Conservation (phyloP, 2,888 invertebrate species). For the Podabrus alpinus region DNA sequence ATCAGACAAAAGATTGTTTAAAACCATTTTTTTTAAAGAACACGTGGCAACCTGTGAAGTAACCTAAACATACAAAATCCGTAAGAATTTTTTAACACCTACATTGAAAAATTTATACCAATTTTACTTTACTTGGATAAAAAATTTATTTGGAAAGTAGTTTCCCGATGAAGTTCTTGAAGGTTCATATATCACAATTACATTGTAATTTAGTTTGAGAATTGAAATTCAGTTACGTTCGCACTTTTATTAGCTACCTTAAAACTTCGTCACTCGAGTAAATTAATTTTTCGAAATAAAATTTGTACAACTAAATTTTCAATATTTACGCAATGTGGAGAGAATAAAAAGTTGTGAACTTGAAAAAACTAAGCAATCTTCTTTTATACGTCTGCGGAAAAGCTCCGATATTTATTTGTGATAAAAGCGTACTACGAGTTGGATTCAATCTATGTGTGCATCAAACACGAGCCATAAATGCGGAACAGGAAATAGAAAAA, state of each 20-base stretch:
- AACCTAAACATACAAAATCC: too few relatives aligned
- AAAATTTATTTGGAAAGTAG: background rate
- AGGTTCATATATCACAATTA: background rate
- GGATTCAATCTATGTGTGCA: conserved; percentile 42
- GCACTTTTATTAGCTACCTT: background rate
- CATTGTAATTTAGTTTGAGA: background rate
- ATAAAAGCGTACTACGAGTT: conserved; percentile 38
- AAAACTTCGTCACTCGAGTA: background rate
- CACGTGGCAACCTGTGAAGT: too few relatives aligned
- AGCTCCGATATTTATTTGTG: conserved; percentile 38
- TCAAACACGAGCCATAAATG: conserved; percentile 42
- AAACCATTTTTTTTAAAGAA: too few relatives aligned
- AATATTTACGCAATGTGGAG: background rate
- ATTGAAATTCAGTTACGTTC: background rate
- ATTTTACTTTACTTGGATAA: background rate
- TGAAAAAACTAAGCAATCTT: conserved; percentile 19
- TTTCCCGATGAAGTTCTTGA: background rate
- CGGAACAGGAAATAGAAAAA: conserved; percentile 43
- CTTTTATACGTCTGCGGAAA: conserved; percentile 20
- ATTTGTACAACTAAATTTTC: background rate
- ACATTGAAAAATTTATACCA: background rate
- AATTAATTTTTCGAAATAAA: background rate
- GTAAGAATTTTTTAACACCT: too few relatives aligned
- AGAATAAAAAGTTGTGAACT: background rate
- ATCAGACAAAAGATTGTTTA: too few relatives aligned